Base-by-base conservation (phyloP, 1,140 invertebrate genomes). In the Penaeus indicus region DNA sequence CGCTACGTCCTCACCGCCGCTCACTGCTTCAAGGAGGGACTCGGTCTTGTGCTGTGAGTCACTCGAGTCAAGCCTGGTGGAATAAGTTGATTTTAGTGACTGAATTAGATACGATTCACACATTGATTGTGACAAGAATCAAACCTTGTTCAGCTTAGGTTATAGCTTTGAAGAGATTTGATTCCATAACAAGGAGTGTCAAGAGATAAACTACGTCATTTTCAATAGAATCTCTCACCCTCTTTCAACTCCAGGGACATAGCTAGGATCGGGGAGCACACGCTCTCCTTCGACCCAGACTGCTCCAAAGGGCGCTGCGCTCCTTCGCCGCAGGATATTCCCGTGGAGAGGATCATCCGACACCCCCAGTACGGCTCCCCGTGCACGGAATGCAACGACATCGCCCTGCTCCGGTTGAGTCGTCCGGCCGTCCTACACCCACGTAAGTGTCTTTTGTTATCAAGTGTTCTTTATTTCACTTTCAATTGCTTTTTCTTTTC, bases 361-460 rank as follows among this genome's bases (percentile, higher is more conserved):
- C 86, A 88, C 19, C 86, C 86, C 8, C 25, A 84, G 3, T 88
- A 88, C 54, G 38, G n/a, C 21, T 78, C 54, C 0, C 69, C 81
- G 1, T 88, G 87, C 72, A 79, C 16, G n/a, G 72, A 84, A 16
- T 88, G 87, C 54, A 88, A 88, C 22, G 87, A 88, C 69, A 88
- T 88, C 22, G 87, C 87, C 4, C 72, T 88, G 61, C 47, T 88
- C 2, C 83, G 82, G 62, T 88, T 22, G 19, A 69, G 10, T 10
- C 8, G 13, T 69, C 81, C 4, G 87, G 25, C 21, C 0, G 10
- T 42, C 7, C 5, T 42, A 42, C 38, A 42, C 38, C 38, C 38
- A 4, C 7, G 32, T 42, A 42, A 42, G 7, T 42, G 38, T 42
- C 38, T 7, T 42, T 42, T 42, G 32, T 32, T 32, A 32, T 32